These are phyloP conservation scores for Orthonevra nobilis DNA, from an alignment of 2,888 invertebrate species.

Conservation along the genomic window DNA sequence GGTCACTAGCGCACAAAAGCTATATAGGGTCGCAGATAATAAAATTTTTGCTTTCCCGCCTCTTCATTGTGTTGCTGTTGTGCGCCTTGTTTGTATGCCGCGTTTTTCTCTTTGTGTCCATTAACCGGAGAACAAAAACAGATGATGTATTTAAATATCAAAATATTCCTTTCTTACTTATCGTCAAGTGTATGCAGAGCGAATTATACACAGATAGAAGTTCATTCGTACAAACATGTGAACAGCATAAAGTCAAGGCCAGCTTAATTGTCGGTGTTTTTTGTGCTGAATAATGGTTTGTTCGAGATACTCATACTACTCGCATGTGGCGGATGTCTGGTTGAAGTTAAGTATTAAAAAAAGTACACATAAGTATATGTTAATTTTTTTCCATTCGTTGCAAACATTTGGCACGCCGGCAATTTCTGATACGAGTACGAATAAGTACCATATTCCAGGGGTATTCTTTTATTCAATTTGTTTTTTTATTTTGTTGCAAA, in stretches of 20 bases:
- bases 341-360: too few species aligned
- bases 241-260: constrained; percentile 64
- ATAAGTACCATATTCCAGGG: constrained; percentile 6
- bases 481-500: too few species aligned
- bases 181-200: neutral
- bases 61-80: too few species aligned
- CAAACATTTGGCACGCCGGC: constrained; percentile 49
- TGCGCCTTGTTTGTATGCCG: too few species aligned
- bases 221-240: neutral
- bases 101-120: too few species aligned
- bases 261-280: constrained; percentile 41
- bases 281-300: constrained; percentile 43
- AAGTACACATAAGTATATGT: too few species aligned
- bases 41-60: too few species aligned
- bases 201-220: too few species aligned
- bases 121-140: neutral
- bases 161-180: neutral
- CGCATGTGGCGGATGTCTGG: constrained; percentile 65
- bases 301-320: constrained; percentile 34
- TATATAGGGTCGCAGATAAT: too few species aligned
- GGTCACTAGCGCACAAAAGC: too few species aligned
- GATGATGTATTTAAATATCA: too few species aligned
- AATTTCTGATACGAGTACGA: constrained; percentile 42
- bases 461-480: too few species aligned
- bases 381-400: constrained; percentile 12